Base-by-base conservation (phyloP, 2,797 vertebrate genomes). In the Myiotriccus ornatus region DNA sequence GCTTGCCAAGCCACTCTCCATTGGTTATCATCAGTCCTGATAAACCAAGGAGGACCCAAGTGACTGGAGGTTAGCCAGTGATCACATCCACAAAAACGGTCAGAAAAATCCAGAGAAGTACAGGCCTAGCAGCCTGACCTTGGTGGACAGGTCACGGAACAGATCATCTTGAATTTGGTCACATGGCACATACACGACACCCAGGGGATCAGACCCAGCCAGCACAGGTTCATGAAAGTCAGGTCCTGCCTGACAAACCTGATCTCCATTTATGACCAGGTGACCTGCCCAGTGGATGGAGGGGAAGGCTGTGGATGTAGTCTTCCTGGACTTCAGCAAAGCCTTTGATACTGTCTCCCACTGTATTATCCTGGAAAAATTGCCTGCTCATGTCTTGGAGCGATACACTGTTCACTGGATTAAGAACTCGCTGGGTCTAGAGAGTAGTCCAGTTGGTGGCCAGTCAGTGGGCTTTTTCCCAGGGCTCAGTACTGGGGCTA, bases 1-100 rank as follows among this genome's bases (percentile, higher is more conserved):
- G 13, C 16, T 60, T 0, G 0, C 20, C 34, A 62, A 77, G 47
- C 6, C 5, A 1, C 30, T 62, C 34, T 53, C 30, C 9, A 18
- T 21, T 9, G 4, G n/a, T 24, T 25, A 8, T 46, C 14, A 41
- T 47, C 28, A 39, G 16, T n/a, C 11, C 25, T 60, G 57, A 27
- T 60, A 47, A 47, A 25, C 11, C 34, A 47, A 14, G 22, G 14
- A 57, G 9, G 22, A 23, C 8, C 14, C 62, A 50, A 30, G 39
- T 30, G 16, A 28, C 21, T 12, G 21, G 21, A 77, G 17, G 9
- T 8, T 47, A 25, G 34, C 6, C 34, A 55, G 1, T 7, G 17
- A 9, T 39, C 34, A 18, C 14, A 41, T 30, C 14, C 14, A 30
- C 34, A 47, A 34, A 56, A 30, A 34, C 12, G 3, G 2, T 22